These are phyloP conservation scores for Pristionchus entomophagus DNA, from an alignment of 2,888 invertebrate genomes.

Conservation along the genomic window DNA sequence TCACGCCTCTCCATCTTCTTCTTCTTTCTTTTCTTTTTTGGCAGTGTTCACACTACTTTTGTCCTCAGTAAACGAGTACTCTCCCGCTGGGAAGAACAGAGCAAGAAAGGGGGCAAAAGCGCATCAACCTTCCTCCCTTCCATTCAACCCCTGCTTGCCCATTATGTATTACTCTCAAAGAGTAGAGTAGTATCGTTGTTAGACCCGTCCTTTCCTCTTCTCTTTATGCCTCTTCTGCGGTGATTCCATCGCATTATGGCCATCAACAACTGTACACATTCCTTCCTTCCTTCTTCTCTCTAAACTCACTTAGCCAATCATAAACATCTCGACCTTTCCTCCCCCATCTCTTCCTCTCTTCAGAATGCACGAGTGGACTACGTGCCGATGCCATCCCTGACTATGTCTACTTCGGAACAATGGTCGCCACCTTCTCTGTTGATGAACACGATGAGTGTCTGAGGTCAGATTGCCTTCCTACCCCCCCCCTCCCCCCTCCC, in stretches of 20 bases:
- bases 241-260: constrained; percentile 34
- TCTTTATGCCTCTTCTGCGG: constrained; percentile 32
- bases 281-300: not conserved
- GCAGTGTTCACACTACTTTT: constrained; percentile 25
- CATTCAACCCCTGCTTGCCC: not conserved
- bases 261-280: constrained; percentile 17
- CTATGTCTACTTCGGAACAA: constrained; percentile 74
- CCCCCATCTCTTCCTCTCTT: not conserved
- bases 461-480: not conserved
- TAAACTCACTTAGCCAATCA: constrained; percentile 6
- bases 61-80: constrained; percentile 35
- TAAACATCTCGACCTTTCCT: not conserved
- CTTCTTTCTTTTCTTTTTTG: not conserved
- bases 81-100: constrained; percentile 27
- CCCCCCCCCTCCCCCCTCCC: not conserved
- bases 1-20: constrained; percentile 17
- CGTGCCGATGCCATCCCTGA: constrained; percentile 74
- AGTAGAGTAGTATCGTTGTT: constrained; percentile 5
- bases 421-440: constrained; percentile 71
- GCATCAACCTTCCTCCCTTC: not conserved
- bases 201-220: constrained; percentile 20
- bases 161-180: constrained; percentile 7
- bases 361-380: constrained; percentile 72
- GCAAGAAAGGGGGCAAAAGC: not conserved
- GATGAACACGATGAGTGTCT: constrained; percentile 54